Percentiles rank a stretch among this genome's conserved stretches.
These are phyloP conservation scores for Pangasius krempfi DNA, from an alignment of 2,797 vertebrate genomes.

Conservation along the genomic window DNA sequence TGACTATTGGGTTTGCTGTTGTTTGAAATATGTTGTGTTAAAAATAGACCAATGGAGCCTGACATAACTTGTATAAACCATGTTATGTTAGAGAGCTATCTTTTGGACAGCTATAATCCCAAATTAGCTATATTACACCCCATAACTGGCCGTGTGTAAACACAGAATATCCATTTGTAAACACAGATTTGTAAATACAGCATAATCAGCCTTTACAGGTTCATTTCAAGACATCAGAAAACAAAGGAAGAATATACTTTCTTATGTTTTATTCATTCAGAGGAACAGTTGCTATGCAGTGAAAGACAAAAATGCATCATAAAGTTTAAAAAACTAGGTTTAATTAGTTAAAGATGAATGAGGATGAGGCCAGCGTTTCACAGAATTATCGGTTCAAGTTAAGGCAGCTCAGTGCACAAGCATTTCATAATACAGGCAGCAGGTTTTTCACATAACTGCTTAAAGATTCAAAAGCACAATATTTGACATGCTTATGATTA, in stretches of 20 bases:
- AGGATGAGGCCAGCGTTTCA: background rate
- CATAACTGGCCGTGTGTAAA: background rate
- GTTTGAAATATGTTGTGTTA: background rate
- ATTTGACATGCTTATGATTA: background rate
- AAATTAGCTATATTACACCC: background rate
- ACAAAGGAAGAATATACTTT: background rate
- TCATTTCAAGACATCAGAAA: background rate
- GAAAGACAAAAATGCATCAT: background rate
- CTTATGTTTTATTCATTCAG: background rate
- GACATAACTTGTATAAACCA: background rate
- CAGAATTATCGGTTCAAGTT: conserved; percentile 12
- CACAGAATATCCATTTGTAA: too few relatives aligned
- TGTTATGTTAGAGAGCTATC: background rate
- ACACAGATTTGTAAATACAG: too few relatives aligned
- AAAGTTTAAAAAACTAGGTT: background rate
- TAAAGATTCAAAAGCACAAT: background rate
- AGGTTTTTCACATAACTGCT: background rate
- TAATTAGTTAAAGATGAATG: background rate
- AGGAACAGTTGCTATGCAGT: background rate
- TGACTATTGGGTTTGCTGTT: background rate
- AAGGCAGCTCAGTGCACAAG: conserved; percentile 13
- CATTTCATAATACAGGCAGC: background rate
- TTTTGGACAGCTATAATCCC: background rate
- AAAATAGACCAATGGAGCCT: background rate
- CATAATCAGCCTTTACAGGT: background rate